Base-by-base conservation (phyloP, 2,888 invertebrate species). In the Acleris emargana region DNA sequence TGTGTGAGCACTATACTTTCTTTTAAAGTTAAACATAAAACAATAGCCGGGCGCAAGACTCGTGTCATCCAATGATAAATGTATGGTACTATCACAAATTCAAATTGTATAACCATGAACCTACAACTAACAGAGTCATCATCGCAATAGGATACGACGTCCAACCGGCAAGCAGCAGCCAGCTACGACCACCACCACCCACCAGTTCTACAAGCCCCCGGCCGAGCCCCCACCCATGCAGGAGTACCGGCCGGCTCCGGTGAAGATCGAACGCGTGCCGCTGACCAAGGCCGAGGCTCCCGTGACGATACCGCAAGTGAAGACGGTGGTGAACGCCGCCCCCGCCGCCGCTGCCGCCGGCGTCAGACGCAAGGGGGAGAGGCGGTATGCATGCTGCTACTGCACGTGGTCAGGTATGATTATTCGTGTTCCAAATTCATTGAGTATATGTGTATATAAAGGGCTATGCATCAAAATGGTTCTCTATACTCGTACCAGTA, bases 371-470 rank as follows among this genome's bases (percentile, higher is more conserved):
- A 83, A 80, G 80, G 79, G 94, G 58, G 95, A 95, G 81, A 95
- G 95, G 75, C 94, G 96, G 74, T 97, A 96, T 88, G 95, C 96
- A 72, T 98, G 98, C 89, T 96, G 97, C 83, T 97, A 97, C 84
- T 98, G 98, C 87, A 94, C 97, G 22, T 98, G 97, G 97, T 96
- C 97, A 47, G 98, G 38, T 38, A 32, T 32, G 32, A 32, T 32
- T 32, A 32, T 32, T 3, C 9, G 3, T 32, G 3, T 32, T 9
- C 32, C 9, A 9, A 0, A 32, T 32, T 32, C 32, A 32, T 9
- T 3, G 9, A 32, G 32, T 32, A 32, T 32, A 3, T 2, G 9
- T 32, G 2, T 9, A 7, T 7, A 25, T 25, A 25, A 28, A 28
- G 28, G 28, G 9, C 28, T 28, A 5, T 25, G 25, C 25, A 25